These are phyloP conservation scores for Corella eumyota DNA, from an alignment of 23 tunicate species.

Conservation along the genomic window DNA sequence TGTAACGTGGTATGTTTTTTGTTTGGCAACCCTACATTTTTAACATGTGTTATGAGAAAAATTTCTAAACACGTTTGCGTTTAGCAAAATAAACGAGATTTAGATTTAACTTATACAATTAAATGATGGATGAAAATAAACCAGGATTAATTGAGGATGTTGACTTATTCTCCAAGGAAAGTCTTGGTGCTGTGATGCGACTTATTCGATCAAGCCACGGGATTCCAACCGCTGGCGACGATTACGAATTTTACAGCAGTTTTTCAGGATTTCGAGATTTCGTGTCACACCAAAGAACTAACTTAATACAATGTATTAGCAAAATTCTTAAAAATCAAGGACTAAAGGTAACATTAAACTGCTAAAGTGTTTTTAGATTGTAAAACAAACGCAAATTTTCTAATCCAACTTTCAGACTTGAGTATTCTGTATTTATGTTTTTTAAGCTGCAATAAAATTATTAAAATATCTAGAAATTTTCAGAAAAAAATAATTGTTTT, in stretches of 20 bases:
- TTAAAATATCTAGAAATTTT: background rate
- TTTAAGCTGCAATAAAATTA: background rate
- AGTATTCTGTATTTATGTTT: background rate
- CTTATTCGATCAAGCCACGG: constrained; percentile 40
- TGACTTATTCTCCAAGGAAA: constrained; percentile 36
- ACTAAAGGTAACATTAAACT: constrained; percentile 14
- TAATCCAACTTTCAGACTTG: background rate
- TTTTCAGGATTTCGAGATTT: constrained; percentile 74
- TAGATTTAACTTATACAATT: background rate
- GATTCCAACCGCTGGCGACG: constrained; percentile 75
- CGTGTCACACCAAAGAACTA: constrained; percentile 24
- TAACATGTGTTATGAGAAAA: too few relatives aligned
- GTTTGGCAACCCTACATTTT: too few relatives aligned
- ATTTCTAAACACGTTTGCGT: too few relatives aligned
- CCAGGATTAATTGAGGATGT: constrained; percentile 12
- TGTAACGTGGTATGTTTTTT: too few relatives aligned
- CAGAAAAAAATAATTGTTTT: background rate
- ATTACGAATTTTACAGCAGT: constrained; percentile 70
- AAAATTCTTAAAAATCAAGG: constrained; percentile 55
- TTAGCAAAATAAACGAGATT: too few relatives aligned
- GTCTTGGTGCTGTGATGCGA: constrained; percentile 29
- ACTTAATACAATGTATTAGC: constrained; percentile 22
- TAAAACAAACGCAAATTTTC: background rate
- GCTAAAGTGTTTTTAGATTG: too few relatives aligned
- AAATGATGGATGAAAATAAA: background rate